These are phyloP conservation scores for Serinus canaria DNA, from an alignment of 2,113 vertebrate species.

Conservation along the genomic window DNA sequence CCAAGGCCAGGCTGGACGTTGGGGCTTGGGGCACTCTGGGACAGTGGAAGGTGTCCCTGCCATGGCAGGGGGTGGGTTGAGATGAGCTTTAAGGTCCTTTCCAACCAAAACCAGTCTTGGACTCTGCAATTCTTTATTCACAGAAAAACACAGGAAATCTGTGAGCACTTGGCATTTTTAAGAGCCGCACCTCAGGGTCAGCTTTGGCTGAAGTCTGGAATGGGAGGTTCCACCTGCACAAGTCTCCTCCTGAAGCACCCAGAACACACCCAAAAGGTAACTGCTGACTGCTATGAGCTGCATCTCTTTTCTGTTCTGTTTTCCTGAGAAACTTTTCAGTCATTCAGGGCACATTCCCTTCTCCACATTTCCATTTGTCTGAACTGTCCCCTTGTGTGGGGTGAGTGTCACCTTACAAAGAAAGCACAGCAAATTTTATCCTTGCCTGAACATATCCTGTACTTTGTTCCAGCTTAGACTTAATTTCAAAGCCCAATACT, in stretches of 20 bases:
- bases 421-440: not conserved
- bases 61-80: accelerated
- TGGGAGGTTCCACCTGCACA: not conserved
- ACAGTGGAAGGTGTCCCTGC: not conserved
- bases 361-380: not conserved
- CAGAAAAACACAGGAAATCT: not conserved
- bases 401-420: accelerated
- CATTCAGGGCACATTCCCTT: not conserved
- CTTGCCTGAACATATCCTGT: not conserved
- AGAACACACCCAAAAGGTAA: not conserved
- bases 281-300: not conserved
- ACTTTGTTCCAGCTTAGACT: not conserved
- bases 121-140: not conserved
- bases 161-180: not conserved
- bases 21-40: not conserved
- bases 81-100: not conserved
- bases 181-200: not conserved
- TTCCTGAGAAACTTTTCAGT: not conserved
- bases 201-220: not conserved
- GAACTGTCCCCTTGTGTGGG: not conserved
- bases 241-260: not conserved
- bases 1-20: not conserved
- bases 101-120: not conserved
- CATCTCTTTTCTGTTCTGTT: not conserved
- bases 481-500: not conserved